These are phyloP conservation scores for Hyppa rectilinea DNA, from an alignment of 2,888 invertebrate genomes.

Conservation along the genomic window DNA sequence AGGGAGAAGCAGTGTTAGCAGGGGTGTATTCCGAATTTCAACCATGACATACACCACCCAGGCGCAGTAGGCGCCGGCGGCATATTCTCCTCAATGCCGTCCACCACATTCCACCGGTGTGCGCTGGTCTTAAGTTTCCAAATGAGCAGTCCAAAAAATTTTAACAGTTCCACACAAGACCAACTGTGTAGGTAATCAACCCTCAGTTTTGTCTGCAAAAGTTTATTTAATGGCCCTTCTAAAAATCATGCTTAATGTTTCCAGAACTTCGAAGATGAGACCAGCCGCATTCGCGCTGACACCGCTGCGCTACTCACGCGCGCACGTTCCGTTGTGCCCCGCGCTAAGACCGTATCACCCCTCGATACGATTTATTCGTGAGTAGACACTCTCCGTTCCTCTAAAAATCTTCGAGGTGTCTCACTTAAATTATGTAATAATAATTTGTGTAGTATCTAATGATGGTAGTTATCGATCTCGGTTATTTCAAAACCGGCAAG, in stretches of 20 bases:
- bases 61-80: no score
- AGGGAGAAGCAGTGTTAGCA: no score
- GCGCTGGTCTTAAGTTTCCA: no score
- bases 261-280: constrained; percentile 96
- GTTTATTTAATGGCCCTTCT: not conserved
- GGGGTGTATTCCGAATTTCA: no score
- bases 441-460: not conserved
- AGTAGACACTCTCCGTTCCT: constrained; percentile 67
- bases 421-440: not conserved
- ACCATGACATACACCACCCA: no score
- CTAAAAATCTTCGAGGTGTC: not conserved
- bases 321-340: constrained; percentile 94
- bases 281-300: constrained; percentile 94
- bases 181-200: not conserved
- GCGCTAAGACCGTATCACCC: constrained; percentile 91
- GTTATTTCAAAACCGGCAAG: constrained; percentile 10
- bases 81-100: no score
- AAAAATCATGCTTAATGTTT: constrained; percentile 57
- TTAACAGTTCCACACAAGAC: not conserved
- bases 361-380: constrained; percentile 91
- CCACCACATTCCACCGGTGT: no score
- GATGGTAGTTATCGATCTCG: not conserved
- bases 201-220: not conserved
- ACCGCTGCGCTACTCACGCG: constrained; percentile 94
- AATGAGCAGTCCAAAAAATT: not conserved